Evolutionary conservation across 2,113 vertebrate genomes (phyloP).

Genomic region (Daboia siamensis): DNA sequence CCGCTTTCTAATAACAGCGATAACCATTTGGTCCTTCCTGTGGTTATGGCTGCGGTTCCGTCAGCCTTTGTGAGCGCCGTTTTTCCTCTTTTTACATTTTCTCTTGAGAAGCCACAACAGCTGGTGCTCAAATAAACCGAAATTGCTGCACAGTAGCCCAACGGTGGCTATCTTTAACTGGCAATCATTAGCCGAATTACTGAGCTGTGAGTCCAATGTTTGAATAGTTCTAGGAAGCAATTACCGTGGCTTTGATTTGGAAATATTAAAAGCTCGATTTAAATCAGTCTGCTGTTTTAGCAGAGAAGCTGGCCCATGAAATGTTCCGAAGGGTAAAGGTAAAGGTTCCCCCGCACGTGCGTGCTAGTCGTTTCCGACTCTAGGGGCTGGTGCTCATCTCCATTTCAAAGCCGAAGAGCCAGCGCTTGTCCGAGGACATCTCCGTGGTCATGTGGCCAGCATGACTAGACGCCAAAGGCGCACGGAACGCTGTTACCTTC

Average conservation of each 20-base stretch:
- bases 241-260: background rate
- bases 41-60: background rate
- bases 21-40: background rate
- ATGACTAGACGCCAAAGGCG: no score
- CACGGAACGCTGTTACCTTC: no score
- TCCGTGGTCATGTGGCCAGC: no score
- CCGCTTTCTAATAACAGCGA: background rate
- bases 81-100: background rate
- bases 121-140: background rate
- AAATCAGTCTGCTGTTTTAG: background rate
- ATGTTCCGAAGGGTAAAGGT: background rate
- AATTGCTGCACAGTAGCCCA: no score
- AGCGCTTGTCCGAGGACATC: no score
- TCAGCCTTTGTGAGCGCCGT: background rate
- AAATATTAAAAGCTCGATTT: background rate
- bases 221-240: background rate
- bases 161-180: background rate
- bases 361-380: no score
- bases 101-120: background rate
- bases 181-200: background rate
- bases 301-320: background rate
- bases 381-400: no score
- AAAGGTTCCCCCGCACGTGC: no score
- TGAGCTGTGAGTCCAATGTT: background rate
- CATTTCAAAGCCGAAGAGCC: no score